Conservation (phyloP, 1,140 invertebrate genomes). For the Amyelois transitella region DNA sequence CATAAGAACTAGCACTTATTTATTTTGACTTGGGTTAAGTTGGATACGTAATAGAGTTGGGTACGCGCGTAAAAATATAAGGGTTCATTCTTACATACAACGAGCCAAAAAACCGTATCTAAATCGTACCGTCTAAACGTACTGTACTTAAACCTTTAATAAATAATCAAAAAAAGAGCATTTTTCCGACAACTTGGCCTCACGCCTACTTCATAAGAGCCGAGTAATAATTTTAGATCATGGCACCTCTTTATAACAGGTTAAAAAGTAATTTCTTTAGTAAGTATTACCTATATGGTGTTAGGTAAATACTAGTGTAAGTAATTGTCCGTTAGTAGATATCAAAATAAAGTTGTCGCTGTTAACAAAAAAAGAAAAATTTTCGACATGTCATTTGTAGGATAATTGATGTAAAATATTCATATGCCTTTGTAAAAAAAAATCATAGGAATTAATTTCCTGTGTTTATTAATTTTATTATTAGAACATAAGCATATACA, state of each 20-base stretch:
- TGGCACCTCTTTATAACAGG: constrained; percentile 1
- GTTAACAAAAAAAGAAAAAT: not conserved
- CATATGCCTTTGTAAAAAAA: not conserved
- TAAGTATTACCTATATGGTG: not conserved
- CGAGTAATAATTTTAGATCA: constrained; percentile 8
- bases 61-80: too few relatives aligned
- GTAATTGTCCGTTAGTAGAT: not conserved
- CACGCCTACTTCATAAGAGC: constrained; percentile 7
- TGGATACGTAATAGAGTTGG: too few relatives aligned
- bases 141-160: not conserved
- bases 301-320: not conserved
- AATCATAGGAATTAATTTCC: too few relatives aligned
- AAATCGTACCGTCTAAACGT: not conserved
- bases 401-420: not conserved
- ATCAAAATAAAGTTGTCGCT: not conserved
- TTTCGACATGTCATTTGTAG: not conserved
- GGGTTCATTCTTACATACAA: too few relatives aligned
- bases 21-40: too few relatives aligned
- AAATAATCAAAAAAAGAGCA: constrained; percentile 5
- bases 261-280: not conserved
- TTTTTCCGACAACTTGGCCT: constrained; percentile 7
- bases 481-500: too few relatives aligned
- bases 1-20: too few relatives aligned
- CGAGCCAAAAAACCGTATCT: not conserved
- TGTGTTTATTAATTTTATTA: too few relatives aligned